Conservation (phyloP, 2,797 vertebrate genomes). For the Falco naumanni region DNA sequence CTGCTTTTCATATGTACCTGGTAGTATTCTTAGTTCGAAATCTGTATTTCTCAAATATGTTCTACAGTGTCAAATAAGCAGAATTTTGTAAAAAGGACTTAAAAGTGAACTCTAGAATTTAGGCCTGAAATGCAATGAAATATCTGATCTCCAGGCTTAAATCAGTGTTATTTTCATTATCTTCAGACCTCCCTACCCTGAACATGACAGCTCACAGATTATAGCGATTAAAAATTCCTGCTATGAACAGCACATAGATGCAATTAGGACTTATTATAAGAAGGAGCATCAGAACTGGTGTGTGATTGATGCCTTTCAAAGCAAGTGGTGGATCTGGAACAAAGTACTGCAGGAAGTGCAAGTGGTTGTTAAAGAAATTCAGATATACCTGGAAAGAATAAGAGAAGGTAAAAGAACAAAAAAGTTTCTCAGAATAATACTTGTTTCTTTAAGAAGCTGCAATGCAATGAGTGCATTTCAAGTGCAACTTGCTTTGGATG, state of each 20-base stretch:
- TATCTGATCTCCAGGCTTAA: not conserved
- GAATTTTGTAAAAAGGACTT: not conserved
- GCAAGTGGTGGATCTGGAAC: slow-evolving; percentile 92
- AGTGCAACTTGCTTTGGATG: not conserved
- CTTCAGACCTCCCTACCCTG: slow-evolving; percentile 75
- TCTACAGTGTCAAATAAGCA: not conserved
- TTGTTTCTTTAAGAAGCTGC: not conserved
- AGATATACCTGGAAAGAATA: slow-evolving; percentile 86
- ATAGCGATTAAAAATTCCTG: slow-evolving; percentile 81
- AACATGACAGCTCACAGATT: slow-evolving; percentile 86
- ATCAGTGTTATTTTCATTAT: slow-evolving; percentile 4
- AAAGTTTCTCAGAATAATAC: not conserved
- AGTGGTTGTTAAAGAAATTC: slow-evolving; percentile 79
- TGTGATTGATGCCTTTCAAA: slow-evolving; percentile 82
- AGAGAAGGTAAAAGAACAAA: slow-evolving; percentile 80
- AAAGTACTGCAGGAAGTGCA: slow-evolving; percentile 80
- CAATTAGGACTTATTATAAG: slow-evolving; percentile 82
- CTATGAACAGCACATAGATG: slow-evolving; percentile 80
- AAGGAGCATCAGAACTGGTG: slow-evolving; percentile 90
- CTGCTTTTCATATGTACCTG: not conserved
- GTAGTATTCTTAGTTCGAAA: not conserved
- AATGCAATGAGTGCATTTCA: not conserved
- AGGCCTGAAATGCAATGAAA: not conserved
- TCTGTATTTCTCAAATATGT: not conserved
- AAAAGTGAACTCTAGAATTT: not conserved